A percentile compares a stretch with the other conserved stretches of the same genome.
phyloP scores from a whole-genome alignment of 1,140 invertebrate genomes.

The Panulirus ornatus region DNA sequence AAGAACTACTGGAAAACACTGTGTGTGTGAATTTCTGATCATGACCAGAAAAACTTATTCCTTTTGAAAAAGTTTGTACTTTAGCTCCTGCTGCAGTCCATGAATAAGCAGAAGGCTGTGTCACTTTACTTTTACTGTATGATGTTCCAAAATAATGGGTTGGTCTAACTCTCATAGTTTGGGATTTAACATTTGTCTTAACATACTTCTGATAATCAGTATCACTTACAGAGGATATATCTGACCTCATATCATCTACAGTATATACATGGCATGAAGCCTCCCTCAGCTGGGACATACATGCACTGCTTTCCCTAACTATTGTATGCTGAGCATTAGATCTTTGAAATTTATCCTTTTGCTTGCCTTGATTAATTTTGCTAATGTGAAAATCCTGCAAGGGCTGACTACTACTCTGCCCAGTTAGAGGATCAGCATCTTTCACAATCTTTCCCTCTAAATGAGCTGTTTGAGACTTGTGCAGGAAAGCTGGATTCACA shows the following conservation, averaged over 20 bases:
- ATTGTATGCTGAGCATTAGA: neutral
- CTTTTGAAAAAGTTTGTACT: neutral
- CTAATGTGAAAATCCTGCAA: neutral
- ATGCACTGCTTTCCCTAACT: neutral
- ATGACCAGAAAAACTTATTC: neutral
- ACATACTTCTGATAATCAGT: neutral
- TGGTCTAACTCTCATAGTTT: neutral
- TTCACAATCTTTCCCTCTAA: neutral
- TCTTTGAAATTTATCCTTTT: neutral
- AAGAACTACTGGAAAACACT: neutral
- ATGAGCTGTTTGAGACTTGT: neutral
- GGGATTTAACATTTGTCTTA: neutral
- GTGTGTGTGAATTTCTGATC: neutral
- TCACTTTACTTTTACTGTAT: neutral
- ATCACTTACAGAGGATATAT: neutral
- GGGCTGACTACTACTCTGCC: neutral
- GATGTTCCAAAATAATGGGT: neutral
- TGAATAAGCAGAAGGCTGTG: constrained; percentile 20
- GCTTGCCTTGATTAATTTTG: neutral
- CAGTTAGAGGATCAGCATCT: neutral
- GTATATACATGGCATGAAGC: neutral
- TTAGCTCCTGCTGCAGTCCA: constrained; percentile 4
- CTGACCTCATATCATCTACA: neutral
- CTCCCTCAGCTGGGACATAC: neutral
- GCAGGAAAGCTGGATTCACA: constrained; percentile 32